Evolutionary conservation across 2,797 vertebrate species (phyloP).

Genomic region (Dryobates pubescens): DNA sequence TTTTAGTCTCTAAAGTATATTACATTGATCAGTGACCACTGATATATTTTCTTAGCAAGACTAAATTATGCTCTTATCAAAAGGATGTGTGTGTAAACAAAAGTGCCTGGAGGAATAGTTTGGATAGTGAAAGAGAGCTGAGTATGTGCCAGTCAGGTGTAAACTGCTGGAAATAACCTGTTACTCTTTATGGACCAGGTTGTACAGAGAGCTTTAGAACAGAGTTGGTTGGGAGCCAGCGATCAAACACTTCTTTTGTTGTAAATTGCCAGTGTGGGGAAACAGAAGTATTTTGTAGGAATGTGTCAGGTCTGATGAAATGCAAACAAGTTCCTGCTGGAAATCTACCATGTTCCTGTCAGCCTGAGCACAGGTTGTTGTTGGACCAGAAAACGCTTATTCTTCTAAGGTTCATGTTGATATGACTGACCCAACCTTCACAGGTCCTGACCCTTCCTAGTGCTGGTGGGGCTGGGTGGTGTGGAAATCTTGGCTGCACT

Average conservation of each 20-base stretch:
- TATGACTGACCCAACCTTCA: background rate
- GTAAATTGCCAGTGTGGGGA: slow-evolving; percentile 35
- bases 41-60: slow-evolving; percentile 54
- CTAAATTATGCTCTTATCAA: slow-evolving; percentile 54
- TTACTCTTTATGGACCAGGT: slow-evolving; percentile 44
- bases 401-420: background rate
- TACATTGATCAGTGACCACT: slow-evolving; percentile 54
- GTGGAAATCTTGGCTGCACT: background rate
- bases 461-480: background rate
- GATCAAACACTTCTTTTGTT: slow-evolving; percentile 54
- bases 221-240: background rate
- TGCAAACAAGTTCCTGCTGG: slow-evolving; percentile 21
- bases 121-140: slow-evolving; percentile 30
- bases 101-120: slow-evolving; percentile 42
- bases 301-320: slow-evolving; percentile 58
- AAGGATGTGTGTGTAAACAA: slow-evolving; percentile 47
- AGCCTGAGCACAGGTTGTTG: background rate
- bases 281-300: slow-evolving; percentile 49
- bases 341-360: slow-evolving; percentile 27
- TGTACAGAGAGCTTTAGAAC: background rate
- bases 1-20: slow-evolving; percentile 52
- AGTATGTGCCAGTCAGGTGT: slow-evolving; percentile 62
- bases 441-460: background rate
- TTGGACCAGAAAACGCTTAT: slow-evolving; percentile 6
- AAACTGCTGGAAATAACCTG: slow-evolving; percentile 68